A percentile compares a stretch with the other conserved stretches of the same genome.
Conservation (phyloP, 2,888 invertebrate genomes). For the Fragum sueziense region DNA sequence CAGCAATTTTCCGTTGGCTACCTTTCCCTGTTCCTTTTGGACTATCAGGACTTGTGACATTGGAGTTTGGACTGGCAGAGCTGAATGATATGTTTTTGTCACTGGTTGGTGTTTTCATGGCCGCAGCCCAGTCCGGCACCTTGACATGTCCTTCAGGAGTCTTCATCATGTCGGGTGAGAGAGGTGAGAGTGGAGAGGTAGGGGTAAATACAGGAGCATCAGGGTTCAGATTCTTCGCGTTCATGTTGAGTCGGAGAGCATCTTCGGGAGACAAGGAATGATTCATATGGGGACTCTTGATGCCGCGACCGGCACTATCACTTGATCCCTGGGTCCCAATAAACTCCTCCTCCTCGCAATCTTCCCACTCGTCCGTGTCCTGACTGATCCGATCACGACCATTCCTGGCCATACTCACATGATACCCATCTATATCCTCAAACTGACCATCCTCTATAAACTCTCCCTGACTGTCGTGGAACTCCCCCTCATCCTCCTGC, state of each 20-base stretch:
- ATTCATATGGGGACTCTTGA: conserved; percentile 46
- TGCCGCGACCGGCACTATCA: conserved; percentile 43
- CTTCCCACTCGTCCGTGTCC: conserved; percentile 73
- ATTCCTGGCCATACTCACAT: conserved; percentile 27
- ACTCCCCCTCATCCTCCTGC: conserved; percentile 57
- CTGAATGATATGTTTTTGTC: conserved; percentile 51
- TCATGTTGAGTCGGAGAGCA: conserved; percentile 53
- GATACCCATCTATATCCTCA: conserved; percentile 57
- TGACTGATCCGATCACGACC: conserved; percentile 58
- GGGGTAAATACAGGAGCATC: conserved; percentile 76
- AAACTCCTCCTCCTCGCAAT: conserved; percentile 66
- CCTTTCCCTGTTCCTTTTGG: conserved; percentile 15
- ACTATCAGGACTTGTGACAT: conserved; percentile 40
- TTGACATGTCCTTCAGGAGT: conserved; percentile 68
- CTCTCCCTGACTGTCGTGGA: conserved; percentile 57
- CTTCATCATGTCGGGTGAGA: conserved; percentile 70
- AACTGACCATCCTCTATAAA: conserved; percentile 63
- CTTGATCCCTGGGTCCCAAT: conserved; percentile 52
- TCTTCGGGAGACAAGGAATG: conserved; percentile 56
- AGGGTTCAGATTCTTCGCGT: conserved; percentile 69
- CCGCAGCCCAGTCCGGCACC: conserved; percentile 69
- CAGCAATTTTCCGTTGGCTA: conserved; percentile 32
- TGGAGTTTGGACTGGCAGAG: conserved; percentile 49
- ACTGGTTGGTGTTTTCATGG: conserved; percentile 58
- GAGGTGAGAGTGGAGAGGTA: conserved; percentile 62